A percentile compares a stretch with the other conserved stretches of the same genome.
Conservation (phyloP, 1,140 invertebrate genomes). For the Paracyclopina nana region DNA sequence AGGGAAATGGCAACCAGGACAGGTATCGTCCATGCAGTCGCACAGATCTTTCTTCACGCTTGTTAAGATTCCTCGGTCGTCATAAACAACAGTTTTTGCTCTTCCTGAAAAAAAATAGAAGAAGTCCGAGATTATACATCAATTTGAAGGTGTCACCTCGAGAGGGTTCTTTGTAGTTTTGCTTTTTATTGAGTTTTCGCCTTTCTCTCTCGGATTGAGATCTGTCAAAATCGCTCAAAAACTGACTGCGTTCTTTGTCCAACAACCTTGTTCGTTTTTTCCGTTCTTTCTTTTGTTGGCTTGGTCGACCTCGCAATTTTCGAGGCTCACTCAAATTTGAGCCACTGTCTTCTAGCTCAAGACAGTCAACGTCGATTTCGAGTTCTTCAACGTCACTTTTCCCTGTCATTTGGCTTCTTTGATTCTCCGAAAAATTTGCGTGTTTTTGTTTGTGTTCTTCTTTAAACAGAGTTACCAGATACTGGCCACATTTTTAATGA, state of each 20-base stretch:
- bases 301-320: not conserved
- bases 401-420: not conserved
- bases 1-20: too few species aligned
- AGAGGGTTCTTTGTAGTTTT: too few species aligned
- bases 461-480: too few species aligned
- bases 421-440: not conserved
- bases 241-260: not conserved
- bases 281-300: not conserved
- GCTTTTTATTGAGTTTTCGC: too few species aligned
- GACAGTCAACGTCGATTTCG: not conserved
- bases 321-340: not conserved
- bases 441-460: not conserved
- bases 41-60: too few species aligned
- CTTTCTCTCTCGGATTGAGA: not conserved
- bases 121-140: too few species aligned
- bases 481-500: not conserved
- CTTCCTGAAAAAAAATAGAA: too few species aligned
- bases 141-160: too few species aligned
- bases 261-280: not conserved
- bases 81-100: too few species aligned
- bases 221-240: not conserved
- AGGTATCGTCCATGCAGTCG: too few species aligned
- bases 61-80: too few species aligned
- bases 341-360: not conserved
- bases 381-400: not conserved